Evolutionary conservation across 2,113 vertebrate genomes (phyloP).

Genomic region (Mobula hypostoma): DNA sequence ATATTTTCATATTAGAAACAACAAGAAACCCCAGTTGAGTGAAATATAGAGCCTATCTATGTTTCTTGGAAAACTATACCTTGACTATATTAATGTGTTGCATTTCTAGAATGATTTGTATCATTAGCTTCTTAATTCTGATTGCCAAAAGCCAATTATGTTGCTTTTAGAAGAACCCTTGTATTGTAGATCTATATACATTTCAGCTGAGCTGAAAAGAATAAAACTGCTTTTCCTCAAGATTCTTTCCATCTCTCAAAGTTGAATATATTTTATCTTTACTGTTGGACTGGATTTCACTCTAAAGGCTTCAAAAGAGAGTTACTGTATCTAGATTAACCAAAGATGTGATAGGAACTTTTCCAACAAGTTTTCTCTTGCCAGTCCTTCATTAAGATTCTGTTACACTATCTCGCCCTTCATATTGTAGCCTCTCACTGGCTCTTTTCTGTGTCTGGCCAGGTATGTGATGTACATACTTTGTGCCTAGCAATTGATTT

Average conservation of each 20-base stretch:
- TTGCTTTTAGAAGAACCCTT: neutral
- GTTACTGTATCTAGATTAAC: neutral
- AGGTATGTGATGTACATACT: neutral
- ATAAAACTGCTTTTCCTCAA: neutral
- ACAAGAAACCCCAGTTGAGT: neutral
- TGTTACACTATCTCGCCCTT: neutral
- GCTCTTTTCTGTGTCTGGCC: no score
- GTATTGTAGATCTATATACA: neutral
- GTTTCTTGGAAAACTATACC: neutral
- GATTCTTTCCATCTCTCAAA: neutral
- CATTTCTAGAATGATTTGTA: neutral
- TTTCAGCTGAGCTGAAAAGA: neutral
- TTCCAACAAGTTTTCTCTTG: neutral
- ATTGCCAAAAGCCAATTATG: neutral
- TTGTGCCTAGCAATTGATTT: neutral
- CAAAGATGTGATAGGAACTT: no score
- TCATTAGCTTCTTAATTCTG: neutral
- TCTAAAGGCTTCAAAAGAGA: neutral
- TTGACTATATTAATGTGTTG: neutral
- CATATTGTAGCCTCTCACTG: no score
- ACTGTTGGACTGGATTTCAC: neutral
- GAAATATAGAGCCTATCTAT: neutral
- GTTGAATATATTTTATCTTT: neutral
- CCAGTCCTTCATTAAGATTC: neutral
- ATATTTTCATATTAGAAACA: neutral